A percentile compares a stretch with the other conserved stretches of the same genome.
Evolutionary conservation across 1,140 invertebrate species (phyloP).

Genomic region (Zaprionus capensis): DNA sequence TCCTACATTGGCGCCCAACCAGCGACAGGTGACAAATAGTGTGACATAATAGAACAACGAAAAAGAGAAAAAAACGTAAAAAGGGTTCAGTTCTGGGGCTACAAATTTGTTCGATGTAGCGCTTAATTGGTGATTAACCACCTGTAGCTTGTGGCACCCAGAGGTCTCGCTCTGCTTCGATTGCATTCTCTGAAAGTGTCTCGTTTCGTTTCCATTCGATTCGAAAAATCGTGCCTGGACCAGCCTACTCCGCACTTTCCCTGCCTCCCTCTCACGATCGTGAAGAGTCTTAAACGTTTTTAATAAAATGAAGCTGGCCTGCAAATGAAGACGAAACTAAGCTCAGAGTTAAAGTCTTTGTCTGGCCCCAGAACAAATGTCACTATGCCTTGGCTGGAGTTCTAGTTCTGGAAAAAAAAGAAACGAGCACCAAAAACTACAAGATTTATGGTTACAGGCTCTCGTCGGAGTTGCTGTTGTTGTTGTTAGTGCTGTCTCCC

Average conservation of each 20-base stretch:
- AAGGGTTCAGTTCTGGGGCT: conserved; percentile 52
- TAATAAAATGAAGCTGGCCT: conserved; percentile 59
- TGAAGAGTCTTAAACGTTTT: conserved; percentile 58
- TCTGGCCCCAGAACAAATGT: conserved; percentile 48
- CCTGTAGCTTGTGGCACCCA: conserved; percentile 66
- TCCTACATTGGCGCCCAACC: conserved; percentile 29
- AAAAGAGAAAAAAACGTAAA: conserved; percentile 19
- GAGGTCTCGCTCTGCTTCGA: conserved; percentile 23
- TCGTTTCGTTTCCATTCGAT: conserved; percentile 35
- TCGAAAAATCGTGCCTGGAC: conserved; percentile 62
- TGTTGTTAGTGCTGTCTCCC: conserved; percentile 39
- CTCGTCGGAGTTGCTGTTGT: conserved; percentile 47
- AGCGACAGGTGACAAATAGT: conserved; percentile 68
- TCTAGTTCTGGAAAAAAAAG: conserved; percentile 45
- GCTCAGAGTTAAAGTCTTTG: conserved; percentile 17
- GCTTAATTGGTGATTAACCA: conserved; percentile 84
- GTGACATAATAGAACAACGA: conserved; percentile 65
- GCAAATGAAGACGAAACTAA: conserved; percentile 50
- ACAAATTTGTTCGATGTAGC: conserved; percentile 82
- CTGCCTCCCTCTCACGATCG: conserved; percentile 28
- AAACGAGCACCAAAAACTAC: conserved; percentile 23
- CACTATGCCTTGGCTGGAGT: conserved; percentile 34
- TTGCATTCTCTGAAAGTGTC: conserved; percentile 62
- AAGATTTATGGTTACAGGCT: conserved; percentile 77
- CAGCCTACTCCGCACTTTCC: background rate